A percentile compares a stretch with the other conserved stretches of the same genome.
Evolutionary conservation across 2,888 invertebrate species (phyloP).

Genomic region (Scotopteryx bipunctaria): DNA sequence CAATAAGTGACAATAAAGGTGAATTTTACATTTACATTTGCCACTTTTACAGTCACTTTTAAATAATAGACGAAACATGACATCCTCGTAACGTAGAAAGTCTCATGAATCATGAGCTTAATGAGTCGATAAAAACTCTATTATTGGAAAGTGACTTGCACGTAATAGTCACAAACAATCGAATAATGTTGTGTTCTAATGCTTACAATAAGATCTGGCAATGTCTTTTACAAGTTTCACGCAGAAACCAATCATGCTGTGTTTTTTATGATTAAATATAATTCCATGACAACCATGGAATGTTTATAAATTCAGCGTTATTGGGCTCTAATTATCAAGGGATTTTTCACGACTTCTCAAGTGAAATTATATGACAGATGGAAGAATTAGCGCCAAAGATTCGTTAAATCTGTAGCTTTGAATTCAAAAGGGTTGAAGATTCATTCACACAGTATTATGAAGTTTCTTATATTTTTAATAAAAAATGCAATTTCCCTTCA

Average conservation of each 20-base stretch:
- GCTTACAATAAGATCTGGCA: conserved; percentile 68
- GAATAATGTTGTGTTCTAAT: conserved; percentile 60
- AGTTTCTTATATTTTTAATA: conserved; percentile 34
- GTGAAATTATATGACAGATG: neutral
- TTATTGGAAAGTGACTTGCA: conserved; percentile 25
- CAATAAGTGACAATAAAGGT: conserved; percentile 74
- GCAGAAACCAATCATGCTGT: conserved; percentile 13
- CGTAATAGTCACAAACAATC: conserved; percentile 63
- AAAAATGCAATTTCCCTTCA: conserved; percentile 76
- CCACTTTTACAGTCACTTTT: conserved; percentile 36
- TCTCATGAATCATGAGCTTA: conserved; percentile 24
- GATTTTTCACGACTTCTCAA: too few species aligned
- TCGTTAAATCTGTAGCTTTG: conserved; percentile 6
- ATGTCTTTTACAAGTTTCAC: conserved; percentile 64
- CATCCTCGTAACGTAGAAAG: conserved; percentile 37
- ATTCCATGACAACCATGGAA: too few species aligned
- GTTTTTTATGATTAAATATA: too few species aligned
- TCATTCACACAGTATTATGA: conserved; percentile 37
- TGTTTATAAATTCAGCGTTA: neutral
- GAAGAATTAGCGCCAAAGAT: neutral
- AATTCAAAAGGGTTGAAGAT: conserved; percentile 24
- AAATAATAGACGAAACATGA: conserved; percentile 40
- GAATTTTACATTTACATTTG: conserved; percentile 68
- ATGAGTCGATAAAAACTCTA: conserved; percentile 22
- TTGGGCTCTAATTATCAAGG: too few species aligned